phyloP scores from a whole-genome alignment of 1,140 invertebrate species.

The Heliconius melpomene region DNA sequence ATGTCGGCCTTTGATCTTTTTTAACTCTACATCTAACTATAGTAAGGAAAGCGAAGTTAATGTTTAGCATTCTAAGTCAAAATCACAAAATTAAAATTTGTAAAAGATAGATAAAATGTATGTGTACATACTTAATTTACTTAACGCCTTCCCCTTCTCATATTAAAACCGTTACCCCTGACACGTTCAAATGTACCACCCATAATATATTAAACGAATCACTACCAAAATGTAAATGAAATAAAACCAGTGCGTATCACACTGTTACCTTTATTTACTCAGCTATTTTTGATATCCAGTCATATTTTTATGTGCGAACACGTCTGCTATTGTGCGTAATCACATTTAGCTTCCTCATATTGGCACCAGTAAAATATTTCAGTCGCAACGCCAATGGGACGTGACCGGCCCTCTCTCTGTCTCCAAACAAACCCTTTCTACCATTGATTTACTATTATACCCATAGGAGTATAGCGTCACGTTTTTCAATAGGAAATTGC shows the following conservation, averaged over 20 bases:
- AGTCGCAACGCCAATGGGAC: constrained; percentile 16
- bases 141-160: not conserved
- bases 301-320: constrained; percentile 16
- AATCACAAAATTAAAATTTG: too few relatives aligned
- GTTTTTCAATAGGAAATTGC: not conserved
- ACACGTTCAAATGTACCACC: not conserved
- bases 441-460: constrained; percentile 15
- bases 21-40: too few relatives aligned
- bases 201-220: not conserved
- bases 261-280: constrained; percentile 13
- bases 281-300: constrained; percentile 17
- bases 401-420: constrained; percentile 15
- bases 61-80: too few relatives aligned
- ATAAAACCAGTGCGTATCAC: not conserved
- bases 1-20: too few relatives aligned
- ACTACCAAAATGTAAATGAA: not conserved
- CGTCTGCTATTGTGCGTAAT: constrained; percentile 21
- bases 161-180: not conserved
- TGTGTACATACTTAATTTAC: not conserved
- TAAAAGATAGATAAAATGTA: too few relatives aligned
- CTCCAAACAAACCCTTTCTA: constrained; percentile 17
- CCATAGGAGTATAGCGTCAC: not conserved
- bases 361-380: constrained; percentile 10
- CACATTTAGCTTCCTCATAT: constrained; percentile 17
- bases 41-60: too few relatives aligned